Percentiles rank a stretch among this genome's conserved stretches.
Evolutionary conservation across 2,888 invertebrate species (phyloP).

Genomic region (Buathra laborator): DNA sequence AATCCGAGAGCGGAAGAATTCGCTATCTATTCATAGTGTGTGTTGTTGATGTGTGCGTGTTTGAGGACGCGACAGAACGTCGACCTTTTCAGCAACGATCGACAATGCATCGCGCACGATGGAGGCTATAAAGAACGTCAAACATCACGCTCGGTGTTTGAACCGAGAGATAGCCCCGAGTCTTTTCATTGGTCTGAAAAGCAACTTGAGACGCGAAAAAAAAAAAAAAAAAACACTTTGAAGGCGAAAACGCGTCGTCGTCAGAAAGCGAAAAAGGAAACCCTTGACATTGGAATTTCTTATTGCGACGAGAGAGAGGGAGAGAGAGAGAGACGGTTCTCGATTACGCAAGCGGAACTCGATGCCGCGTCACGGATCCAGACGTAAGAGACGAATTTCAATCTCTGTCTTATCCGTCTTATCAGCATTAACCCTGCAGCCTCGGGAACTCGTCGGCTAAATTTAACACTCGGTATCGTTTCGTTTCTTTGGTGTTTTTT

Average conservation of each 20-base stretch:
- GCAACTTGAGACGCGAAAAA: conserved; percentile 20
- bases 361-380: neutral
- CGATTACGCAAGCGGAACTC: neutral
- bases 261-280: conserved; percentile 22
- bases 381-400: conserved; percentile 4
- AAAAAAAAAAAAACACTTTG: neutral
- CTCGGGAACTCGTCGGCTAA: too few species aligned
- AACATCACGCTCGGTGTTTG: conserved; percentile 8
- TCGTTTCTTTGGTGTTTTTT: neutral
- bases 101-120: neutral
- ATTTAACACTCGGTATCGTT: neutral
- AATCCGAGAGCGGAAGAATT: neutral
- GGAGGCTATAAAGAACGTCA: conserved; percentile 1
- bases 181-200: conserved; percentile 30
- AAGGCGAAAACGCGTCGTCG: neutral
- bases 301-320: conserved; percentile 3
- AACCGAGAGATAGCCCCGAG: neutral
- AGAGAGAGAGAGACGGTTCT: neutral
- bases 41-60: neutral
- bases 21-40: neutral
- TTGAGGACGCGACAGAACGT: conserved; percentile 2
- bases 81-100: conserved; percentile 26
- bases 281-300: conserved; percentile 51
- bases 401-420: conserved; percentile 32
- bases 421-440: neutral